Base-by-base conservation (phyloP, 2,113 vertebrate species). In the Eulemur rufifrons region DNA sequence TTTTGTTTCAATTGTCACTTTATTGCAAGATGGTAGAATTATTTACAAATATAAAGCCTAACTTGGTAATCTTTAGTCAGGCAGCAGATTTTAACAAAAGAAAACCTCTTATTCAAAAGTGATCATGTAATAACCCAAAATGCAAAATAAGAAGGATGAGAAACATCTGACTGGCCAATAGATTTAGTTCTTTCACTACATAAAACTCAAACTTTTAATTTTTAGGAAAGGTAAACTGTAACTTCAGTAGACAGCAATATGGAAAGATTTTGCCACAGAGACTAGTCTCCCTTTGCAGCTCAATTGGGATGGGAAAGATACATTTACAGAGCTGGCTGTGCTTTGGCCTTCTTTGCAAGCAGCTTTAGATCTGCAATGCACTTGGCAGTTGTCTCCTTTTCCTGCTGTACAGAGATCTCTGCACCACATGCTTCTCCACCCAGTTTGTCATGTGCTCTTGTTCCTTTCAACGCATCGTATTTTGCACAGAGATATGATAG, bases 401-500 rank as follows among this genome's bases (percentile, higher is more conserved):
- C 99, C 99, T 99, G 99, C 93, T 99, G 99, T 17, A 99, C 98
- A 4, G 99, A 99, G 98, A 99, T 99, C 99, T 99, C 98, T 99
- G 91, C 14, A 99, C 10, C 20, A 99, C 99, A 0, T 13, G 99
- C 91, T 99, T 99, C 98, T 99, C 99, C 94, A 99, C 99, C 99
- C 99, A 99, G 97, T 98, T 98, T 85, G 99, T 98, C 99, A 99
- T 99, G 98, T 99, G 98, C 27, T 99, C 99, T 97, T 99, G 99
- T 50, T 99, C 99, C 88, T 99, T 99, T 54, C 98, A 99, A 29
- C 92, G 98, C 91, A 99, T 98, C 87, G 99, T 98, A n/a, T 98
- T 88, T 98, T 99, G 99, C 97, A 99, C 94, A 12, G 98, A 99
- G 66, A 99, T 97, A 39, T 99, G 99, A 83, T 99, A 99, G 98